Conservation (phyloP, 1,140 invertebrate species). For the Tetramorium simillimum region DNA sequence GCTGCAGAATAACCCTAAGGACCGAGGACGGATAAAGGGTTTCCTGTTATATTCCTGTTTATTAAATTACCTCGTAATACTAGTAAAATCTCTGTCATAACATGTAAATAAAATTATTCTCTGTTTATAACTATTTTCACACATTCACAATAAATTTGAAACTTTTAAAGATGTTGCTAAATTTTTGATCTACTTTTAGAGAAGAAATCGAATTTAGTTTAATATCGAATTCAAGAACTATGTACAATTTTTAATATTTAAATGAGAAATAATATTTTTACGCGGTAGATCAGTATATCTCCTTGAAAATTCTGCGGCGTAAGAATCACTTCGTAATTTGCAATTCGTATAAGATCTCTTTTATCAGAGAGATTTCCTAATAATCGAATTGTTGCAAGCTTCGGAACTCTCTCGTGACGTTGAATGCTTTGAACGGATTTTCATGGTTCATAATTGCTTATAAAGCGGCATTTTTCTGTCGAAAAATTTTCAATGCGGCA, state of each 20-base stretch:
- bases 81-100: background rate
- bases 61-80: slow-evolving; percentile 29
- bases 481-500: background rate
- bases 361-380: background rate
- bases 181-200: background rate
- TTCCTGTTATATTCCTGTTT: background rate
- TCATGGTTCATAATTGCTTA: background rate
- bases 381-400: background rate
- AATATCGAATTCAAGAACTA: background rate
- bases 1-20: background rate
- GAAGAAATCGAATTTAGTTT: background rate
- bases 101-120: slow-evolving; percentile 5
- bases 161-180: background rate
- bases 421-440: background rate
- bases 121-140: background rate
- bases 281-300: background rate
- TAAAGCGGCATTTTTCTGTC: background rate
- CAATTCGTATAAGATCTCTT: slow-evolving; percentile 17
- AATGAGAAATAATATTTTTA: background rate
- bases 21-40: background rate
- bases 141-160: background rate
- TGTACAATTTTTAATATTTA: background rate
- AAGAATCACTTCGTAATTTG: slow-evolving; percentile 21
- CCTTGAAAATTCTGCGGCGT: background rate
- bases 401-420: background rate